Conservation (phyloP, 2,113 vertebrate genomes). For the Eleginops maclovinus region DNA sequence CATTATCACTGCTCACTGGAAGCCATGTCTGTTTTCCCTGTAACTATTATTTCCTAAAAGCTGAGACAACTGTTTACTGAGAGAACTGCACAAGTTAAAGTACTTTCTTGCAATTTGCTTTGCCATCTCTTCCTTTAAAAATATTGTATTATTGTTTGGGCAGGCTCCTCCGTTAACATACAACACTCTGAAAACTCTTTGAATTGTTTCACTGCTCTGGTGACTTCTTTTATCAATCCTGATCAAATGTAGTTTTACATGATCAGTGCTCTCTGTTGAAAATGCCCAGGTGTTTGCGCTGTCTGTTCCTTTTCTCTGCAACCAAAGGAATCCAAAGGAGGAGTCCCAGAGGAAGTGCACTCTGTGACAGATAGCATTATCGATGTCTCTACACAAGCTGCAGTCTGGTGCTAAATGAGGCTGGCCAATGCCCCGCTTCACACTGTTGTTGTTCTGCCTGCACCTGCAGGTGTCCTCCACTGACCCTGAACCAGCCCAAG, state of each 20-base stretch:
- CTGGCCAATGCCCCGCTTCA: slow-evolving; percentile 11
- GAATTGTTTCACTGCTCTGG: slow-evolving; percentile 2
- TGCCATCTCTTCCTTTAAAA: neutral
- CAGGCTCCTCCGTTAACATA: slow-evolving; percentile 6
- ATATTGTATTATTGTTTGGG: slow-evolving; percentile 9
- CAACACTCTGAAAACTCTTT: slow-evolving; percentile 8
- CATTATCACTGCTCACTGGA: too few relatives aligned
- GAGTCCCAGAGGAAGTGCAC: slow-evolving; percentile 13
- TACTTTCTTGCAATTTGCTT: neutral
- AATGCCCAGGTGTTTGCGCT: neutral
- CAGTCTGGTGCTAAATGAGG: slow-evolving; percentile 40
- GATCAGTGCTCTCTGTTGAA: neutral
- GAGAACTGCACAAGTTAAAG: neutral
- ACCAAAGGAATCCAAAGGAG: slow-evolving; percentile 4
- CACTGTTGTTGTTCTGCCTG: slow-evolving; percentile 3
- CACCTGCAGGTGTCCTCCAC: slow-evolving; percentile 17
- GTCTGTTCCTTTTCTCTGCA: slow-evolving; percentile 10
- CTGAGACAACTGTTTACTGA: neutral
- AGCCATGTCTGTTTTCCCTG: neutral
- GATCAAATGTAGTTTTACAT: slow-evolving; percentile 1
- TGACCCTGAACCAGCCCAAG: slow-evolving; percentile 6
- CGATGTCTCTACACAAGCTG: slow-evolving; percentile 22
- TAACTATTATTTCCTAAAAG: neutral
- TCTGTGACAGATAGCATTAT: slow-evolving; percentile 17
- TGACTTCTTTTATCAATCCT: neutral